These are phyloP conservation scores for Calameuta filiformis DNA, from an alignment of 2,888 invertebrate genomes.

Conservation along the genomic window DNA sequence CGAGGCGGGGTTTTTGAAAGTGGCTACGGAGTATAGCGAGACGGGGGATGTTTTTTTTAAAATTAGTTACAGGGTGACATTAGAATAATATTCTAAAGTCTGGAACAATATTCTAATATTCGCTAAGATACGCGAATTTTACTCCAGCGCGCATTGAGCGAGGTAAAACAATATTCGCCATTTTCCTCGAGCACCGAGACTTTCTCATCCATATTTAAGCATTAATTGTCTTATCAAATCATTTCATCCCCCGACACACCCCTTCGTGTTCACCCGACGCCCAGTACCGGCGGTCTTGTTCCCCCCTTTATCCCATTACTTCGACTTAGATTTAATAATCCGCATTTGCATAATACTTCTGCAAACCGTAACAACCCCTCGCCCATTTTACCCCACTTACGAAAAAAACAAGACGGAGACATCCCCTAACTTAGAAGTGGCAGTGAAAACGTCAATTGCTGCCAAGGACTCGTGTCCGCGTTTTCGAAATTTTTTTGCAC, in stretches of 20 bases:
- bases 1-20: no score
- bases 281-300: not conserved
- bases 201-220: constrained; percentile 8
- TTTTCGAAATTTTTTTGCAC: not conserved
- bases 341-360: constrained; percentile 31
- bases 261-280: not conserved
- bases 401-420: no score
- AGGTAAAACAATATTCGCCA: not conserved
- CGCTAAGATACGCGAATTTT: no score
- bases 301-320: constrained; percentile 15
- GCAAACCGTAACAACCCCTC: constrained; percentile 23
- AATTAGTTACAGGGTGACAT: no score
- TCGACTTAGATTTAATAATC: constrained; percentile 29
- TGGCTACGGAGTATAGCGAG: no score
- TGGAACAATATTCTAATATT: no score
- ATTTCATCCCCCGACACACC: not conserved
- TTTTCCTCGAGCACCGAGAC: not conserved
- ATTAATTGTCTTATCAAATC: constrained; percentile 18
- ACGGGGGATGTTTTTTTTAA: no score
- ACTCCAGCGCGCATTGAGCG: no score
- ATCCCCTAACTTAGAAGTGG: not conserved
- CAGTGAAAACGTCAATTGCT: constrained; percentile 9
- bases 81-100: no score
- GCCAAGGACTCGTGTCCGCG: not conserved
- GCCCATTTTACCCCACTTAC: constrained; percentile 3